Evolutionary conservation across 2,797 vertebrate species (phyloP).

Genomic region (Emys orbicularis): DNA sequence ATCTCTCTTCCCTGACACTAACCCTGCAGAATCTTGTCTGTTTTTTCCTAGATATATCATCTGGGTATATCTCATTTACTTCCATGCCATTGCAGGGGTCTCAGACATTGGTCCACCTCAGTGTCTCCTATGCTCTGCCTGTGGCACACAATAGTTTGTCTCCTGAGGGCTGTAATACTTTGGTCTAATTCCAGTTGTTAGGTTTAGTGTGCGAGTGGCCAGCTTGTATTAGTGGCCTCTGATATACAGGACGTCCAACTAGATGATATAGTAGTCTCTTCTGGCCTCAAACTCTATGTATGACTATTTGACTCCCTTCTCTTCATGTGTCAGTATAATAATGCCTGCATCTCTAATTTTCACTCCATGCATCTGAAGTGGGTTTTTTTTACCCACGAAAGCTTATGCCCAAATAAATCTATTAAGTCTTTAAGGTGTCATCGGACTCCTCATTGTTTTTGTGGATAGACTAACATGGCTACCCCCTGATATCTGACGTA

Average conservation of each 20-base stretch:
- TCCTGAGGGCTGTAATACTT: neutral
- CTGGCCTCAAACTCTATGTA: neutral
- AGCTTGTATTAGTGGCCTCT: neutral
- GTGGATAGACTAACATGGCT: too few relatives aligned
- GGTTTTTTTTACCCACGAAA: too few relatives aligned
- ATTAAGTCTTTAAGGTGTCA: too few relatives aligned
- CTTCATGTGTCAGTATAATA: too few relatives aligned
- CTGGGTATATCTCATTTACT: neutral
- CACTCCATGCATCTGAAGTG: too few relatives aligned
- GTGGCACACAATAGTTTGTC: neutral
- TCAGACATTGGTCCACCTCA: neutral
- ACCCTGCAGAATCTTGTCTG: neutral
- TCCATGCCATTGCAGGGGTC: neutral
- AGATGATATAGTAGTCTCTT: neutral
- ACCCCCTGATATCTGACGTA: too few relatives aligned
- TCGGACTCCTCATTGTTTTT: too few relatives aligned
- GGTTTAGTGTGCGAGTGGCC: neutral
- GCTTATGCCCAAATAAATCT: too few relatives aligned
- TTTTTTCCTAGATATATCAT: accelerated
- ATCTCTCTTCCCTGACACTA: neutral
- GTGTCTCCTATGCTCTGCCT: neutral
- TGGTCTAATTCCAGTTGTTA: neutral
- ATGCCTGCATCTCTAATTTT: too few relatives aligned
- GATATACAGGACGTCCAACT: neutral
- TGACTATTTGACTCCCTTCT: neutral